phyloP scores from a whole-genome alignment of 2,888 invertebrate species.

The Andrena trimmerana region DNA sequence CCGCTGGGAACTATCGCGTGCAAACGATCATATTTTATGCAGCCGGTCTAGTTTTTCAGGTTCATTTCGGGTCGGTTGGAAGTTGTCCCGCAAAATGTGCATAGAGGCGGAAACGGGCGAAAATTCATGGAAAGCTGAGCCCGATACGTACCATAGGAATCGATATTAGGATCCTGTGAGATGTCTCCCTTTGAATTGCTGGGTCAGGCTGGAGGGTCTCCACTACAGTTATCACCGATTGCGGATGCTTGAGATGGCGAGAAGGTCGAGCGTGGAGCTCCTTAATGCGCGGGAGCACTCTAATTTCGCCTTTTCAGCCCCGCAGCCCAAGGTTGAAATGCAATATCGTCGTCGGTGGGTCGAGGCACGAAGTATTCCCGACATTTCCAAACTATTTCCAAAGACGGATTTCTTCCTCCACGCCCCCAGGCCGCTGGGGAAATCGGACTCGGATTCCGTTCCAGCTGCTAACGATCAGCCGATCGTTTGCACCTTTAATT shows the following conservation, averaged over 20 bases:
- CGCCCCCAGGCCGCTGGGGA: not conserved
- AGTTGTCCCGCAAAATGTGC: not conserved
- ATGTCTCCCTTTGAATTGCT: slow-evolving; percentile 28
- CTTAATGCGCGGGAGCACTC: slow-evolving; percentile 67
- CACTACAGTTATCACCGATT: slow-evolving; percentile 62
- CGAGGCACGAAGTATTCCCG: slow-evolving; percentile 71
- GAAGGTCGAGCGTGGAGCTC: slow-evolving; percentile 27
- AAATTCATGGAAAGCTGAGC: not conserved
- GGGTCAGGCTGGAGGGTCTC: slow-evolving; percentile 38
- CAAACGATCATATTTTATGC: not conserved
- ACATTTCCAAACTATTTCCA: slow-evolving; percentile 76
- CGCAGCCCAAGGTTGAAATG: slow-evolving; percentile 62
- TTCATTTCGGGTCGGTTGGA: not conserved
- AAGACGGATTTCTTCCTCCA: slow-evolving; percentile 50
- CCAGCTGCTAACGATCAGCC: slow-evolving; percentile 38
- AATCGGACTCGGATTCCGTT: slow-evolving; percentile 42
- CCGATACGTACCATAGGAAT: slow-evolving; percentile 6
- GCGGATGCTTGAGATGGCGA: slow-evolving; percentile 58
- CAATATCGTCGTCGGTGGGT: slow-evolving; percentile 73
- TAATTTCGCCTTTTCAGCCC: slow-evolving; percentile 67
- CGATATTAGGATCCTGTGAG: slow-evolving; percentile 9
- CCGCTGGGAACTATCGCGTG: not conserved
- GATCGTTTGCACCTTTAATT: slow-evolving; percentile 40
- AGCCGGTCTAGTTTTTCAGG: not conserved
- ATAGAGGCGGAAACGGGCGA: not conserved